Conservation (phyloP, 2,113 vertebrate species). For the Sinocyclocheilus grahami region DNA sequence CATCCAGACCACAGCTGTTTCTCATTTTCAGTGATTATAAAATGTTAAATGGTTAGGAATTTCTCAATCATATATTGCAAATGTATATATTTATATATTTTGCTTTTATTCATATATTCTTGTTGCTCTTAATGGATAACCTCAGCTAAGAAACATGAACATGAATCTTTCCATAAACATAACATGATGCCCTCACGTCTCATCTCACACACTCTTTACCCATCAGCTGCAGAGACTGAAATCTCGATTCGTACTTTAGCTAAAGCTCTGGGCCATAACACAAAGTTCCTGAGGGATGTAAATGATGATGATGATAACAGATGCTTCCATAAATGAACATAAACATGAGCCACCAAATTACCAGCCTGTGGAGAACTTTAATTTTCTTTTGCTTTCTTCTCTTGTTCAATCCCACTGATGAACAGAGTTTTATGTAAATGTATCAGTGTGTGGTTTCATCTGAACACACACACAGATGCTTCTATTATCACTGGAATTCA, state of each 20-base stretch:
- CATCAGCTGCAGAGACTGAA: not conserved
- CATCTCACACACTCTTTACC: not conserved
- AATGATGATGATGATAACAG: not conserved
- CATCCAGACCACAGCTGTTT: not conserved
- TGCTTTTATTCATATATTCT: too few relatives aligned
- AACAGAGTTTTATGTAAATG: constrained; percentile 41
- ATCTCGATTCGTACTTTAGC: not conserved
- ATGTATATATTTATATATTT: too few relatives aligned
- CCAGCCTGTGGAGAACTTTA: too few relatives aligned
- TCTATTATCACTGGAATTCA: constrained; percentile 33
- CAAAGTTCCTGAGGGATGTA: constrained; percentile 15
- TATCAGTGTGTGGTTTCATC: constrained; percentile 28
- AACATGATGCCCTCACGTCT: not conserved
- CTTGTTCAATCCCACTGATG: constrained; percentile 7
- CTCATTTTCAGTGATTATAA: not conserved
- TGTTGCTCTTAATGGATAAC: not conserved
- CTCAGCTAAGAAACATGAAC: not conserved
- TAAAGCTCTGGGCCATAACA: constrained; percentile 13
- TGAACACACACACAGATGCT: constrained; percentile 41
- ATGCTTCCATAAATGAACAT: too few relatives aligned
- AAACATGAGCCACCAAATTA: too few relatives aligned
- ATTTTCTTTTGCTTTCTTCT: too few relatives aligned
- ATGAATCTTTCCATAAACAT: not conserved
- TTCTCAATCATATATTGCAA: too few relatives aligned
- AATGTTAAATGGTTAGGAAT: too few relatives aligned